Evolutionary conservation across 2,113 vertebrate genomes (phyloP), one percentile per base, ranked within the genome.

Genomic region (Marmota monax): DNA sequence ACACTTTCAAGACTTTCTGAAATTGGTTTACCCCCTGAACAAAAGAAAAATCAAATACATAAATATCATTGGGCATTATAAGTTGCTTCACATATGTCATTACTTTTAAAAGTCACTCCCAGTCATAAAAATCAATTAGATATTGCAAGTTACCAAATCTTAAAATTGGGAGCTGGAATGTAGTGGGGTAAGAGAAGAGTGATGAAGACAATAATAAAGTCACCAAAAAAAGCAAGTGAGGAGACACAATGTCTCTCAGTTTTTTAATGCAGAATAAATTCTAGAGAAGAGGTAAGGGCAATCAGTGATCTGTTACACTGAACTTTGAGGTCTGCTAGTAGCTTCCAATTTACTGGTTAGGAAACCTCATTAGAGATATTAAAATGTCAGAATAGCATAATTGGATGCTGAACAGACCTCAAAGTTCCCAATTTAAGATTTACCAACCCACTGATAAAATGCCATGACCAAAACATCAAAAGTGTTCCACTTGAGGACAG

Each of bases 11-110:
- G 70, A 63, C 37, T 97, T 83, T 98, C 97, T 96, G 98, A 98
- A 97, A 98, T n/a, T 89, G 94, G 91, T 86, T 23, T 98, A 51
- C 98, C 94, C 97, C 98, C 97, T 98, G 42, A 4, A 89, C 84
- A 95, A 78, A 69, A 96, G 23, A 88, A 96, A 77, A 96, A 84
- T 97, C 84, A 97, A 58, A 88, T 45, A 95, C 2, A 78, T 88
- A 45, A 90, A 79, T 83, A 84, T 22, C 9, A 95, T 6, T 92
- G 25, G 53, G 72, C 37, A 96, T 56, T 88, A 73, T 45, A 90
- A 92, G 77, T 88, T 94, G 39, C n/a, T 96, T 92, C 92, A 94
- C 22, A 79, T 34, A 85, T 29, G 45, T 48, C 25, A 67, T 4
- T 84, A 80, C 67, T 89, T 95, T 85, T 82, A 39, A 96, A 93